phyloP scores from a whole-genome alignment of 2,888 invertebrate genomes.

The Heliconius cydno region DNA sequence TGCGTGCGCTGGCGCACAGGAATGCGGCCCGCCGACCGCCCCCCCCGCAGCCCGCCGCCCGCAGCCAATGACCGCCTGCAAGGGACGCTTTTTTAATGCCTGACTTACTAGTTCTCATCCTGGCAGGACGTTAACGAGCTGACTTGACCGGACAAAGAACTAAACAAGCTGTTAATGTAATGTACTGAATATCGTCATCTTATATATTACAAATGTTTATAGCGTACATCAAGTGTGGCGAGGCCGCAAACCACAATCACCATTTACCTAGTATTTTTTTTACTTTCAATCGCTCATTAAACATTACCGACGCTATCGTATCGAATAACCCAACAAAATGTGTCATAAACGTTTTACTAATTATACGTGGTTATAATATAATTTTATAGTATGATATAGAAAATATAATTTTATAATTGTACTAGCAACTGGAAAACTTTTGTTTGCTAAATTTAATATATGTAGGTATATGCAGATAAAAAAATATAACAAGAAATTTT shows the following conservation, averaged over 20 bases:
- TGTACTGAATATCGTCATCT: conserved; percentile 16
- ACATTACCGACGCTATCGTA: conserved; percentile 9
- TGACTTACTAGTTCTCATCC: conserved; percentile 70
- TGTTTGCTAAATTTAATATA: not conserved
- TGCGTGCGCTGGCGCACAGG: conserved; percentile 77
- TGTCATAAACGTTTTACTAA: not conserved
- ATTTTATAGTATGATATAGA: not conserved
- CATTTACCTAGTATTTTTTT: conserved; percentile 13
- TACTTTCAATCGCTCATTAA: conserved; percentile 9
- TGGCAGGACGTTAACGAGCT: conserved; percentile 68
- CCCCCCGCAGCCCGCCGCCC: conserved; percentile 80
- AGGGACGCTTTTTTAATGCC: conserved; percentile 78
- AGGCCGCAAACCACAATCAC: conserved; percentile 17
- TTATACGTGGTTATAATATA: not conserved
- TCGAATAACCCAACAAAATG: conserved; percentile 17
- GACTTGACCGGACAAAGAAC: conserved; percentile 61
- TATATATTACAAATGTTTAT: not conserved
- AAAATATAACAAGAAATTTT: not conserved
- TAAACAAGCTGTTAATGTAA: conserved; percentile 30
- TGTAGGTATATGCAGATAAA: not conserved
- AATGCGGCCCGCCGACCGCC: conserved; percentile 79
- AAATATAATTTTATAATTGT: not conserved
- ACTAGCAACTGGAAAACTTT: not conserved
- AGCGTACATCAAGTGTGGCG: conserved; percentile 12
- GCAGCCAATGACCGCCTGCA: conserved; percentile 80